Conservation (phyloP, 2,888 invertebrate species). For the Melieria omissa region DNA sequence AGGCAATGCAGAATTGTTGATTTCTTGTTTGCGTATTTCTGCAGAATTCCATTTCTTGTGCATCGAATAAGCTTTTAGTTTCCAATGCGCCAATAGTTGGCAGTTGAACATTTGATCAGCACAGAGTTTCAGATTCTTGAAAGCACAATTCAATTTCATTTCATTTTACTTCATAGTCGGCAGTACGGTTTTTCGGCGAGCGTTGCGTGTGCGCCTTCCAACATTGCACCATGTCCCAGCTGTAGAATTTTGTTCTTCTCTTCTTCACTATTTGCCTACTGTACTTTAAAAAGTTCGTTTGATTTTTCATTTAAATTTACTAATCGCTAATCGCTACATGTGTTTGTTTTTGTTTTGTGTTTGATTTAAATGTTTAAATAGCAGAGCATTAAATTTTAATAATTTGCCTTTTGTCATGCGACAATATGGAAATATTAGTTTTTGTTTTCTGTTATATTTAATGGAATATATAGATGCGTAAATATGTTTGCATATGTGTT, state of each 20-base stretch:
- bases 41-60: too few relatives aligned
- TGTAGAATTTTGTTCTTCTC: slow-evolving; percentile 16
- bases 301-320: neutral
- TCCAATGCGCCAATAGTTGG: too few relatives aligned
- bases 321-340: neutral
- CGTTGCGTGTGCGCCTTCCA: slow-evolving; percentile 30
- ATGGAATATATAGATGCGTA: neutral
- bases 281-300: neutral
- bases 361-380: neutral
- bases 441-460: neutral
- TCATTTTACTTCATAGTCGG: neutral
- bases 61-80: too few relatives aligned
- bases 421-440: neutral
- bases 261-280: neutral
- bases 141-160: too few relatives aligned
- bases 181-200: neutral
- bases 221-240: slow-evolving; percentile 35
- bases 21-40: too few relatives aligned
- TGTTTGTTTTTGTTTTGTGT: slow-evolving; percentile 5
- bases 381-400: neutral
- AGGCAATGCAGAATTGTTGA: too few relatives aligned
- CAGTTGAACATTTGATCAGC: too few relatives aligned
- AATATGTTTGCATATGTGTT: too few relatives aligned
- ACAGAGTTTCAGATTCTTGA: too few relatives aligned
- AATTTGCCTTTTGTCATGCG: neutral